Conservation (phyloP, 2,888 invertebrate genomes). For the Volucella inflata region DNA sequence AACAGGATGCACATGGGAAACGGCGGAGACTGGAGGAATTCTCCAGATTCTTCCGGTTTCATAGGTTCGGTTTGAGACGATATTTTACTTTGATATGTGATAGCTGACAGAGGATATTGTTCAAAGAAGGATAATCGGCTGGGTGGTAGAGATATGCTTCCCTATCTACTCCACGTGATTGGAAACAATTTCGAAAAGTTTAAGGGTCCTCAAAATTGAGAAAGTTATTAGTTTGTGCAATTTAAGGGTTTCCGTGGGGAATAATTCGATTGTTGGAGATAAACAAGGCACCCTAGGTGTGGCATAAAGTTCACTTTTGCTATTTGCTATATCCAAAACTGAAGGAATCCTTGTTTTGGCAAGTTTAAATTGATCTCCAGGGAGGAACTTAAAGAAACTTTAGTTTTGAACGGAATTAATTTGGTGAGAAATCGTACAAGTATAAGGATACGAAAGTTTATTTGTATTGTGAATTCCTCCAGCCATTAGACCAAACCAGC, state of each 20-base stretch:
- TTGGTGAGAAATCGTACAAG: conserved; percentile 4
- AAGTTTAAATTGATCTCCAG: conserved; percentile 11
- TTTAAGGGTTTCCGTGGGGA: conserved; percentile 59
- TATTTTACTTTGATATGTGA: conserved; percentile 49
- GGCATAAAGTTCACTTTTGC: conserved; percentile 18
- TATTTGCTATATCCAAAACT: neutral
- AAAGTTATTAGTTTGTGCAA: conserved; percentile 57
- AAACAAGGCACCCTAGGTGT: conserved; percentile 37
- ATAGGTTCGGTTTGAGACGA: neutral
- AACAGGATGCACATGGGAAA: conserved; percentile 5
- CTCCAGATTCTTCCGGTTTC: conserved; percentile 15
- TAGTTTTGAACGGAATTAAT: conserved; percentile 4
- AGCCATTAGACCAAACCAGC: too few relatives aligned
- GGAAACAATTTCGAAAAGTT: conserved; percentile 63
- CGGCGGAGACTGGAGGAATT: conserved; percentile 33
- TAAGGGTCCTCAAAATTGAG: conserved; percentile 58
- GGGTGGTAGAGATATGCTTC: neutral
- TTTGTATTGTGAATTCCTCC: too few relatives aligned
- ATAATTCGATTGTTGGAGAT: conserved; percentile 56
- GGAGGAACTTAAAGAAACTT: neutral
- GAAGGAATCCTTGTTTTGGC: neutral
- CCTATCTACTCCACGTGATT: conserved; percentile 34
- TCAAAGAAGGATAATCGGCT: neutral
- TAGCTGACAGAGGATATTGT: neutral
- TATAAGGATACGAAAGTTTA: too few relatives aligned